Conservation (phyloP, 2,797 vertebrate species). For the Furcifer pardalis region DNA sequence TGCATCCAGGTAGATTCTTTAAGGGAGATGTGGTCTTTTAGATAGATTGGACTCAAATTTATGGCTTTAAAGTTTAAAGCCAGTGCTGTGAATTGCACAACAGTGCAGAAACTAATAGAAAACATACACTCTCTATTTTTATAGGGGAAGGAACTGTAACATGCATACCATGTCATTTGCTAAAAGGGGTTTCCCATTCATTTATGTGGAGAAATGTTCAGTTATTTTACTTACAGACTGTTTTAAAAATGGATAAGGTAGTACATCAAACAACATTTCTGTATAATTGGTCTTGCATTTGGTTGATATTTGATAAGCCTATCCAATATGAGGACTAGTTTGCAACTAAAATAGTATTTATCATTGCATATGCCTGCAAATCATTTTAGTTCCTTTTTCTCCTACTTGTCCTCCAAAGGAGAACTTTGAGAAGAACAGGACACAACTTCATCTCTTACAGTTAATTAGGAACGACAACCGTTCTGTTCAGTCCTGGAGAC, state of each 20-base stretch:
- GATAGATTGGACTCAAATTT: no score
- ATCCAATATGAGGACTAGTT: no score
- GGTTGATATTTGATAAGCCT: background rate
- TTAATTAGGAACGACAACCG: no score
- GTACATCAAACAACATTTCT: background rate
- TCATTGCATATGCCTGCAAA: background rate
- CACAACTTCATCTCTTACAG: no score
- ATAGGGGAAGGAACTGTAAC: background rate
- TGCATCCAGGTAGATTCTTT: no score
- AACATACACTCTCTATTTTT: background rate
- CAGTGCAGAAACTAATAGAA: constrained; percentile 19
- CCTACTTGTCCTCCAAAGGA: no score
- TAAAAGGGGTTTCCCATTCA: background rate
- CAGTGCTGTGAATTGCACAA: background rate
- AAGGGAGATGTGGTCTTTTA: no score
- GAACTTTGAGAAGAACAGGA: no score
- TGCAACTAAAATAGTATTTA: background rate
- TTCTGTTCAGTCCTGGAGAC: no score
- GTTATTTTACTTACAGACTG: background rate
- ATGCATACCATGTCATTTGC: background rate
- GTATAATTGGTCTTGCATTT: background rate
- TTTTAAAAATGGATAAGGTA: background rate
- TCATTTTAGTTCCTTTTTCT: background rate
- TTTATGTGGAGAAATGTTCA: background rate
- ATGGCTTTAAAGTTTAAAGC: no score